These are phyloP conservation scores for Rhopalosiphum nymphaeae DNA, from an alignment of 2,888 invertebrate species.

Conservation along the genomic window DNA sequence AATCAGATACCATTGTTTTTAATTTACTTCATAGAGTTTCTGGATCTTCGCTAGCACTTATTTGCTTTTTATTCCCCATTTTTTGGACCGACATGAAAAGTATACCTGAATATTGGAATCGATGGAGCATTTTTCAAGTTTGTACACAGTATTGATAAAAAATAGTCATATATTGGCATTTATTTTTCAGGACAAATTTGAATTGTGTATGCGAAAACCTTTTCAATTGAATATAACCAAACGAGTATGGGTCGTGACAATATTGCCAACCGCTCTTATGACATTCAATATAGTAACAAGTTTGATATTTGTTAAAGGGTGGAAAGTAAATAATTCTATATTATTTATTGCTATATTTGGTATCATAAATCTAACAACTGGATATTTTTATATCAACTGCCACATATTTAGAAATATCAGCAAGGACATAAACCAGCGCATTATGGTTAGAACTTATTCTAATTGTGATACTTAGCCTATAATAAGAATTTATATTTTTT, in stretches of 20 bases:
- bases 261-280: slow-evolving; percentile 18
- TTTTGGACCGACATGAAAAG: slow-evolving; percentile 36
- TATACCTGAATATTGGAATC: slow-evolving; percentile 28
- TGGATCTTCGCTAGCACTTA: neutral
- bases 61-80: slow-evolving; percentile 19
- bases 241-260: neutral
- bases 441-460: slow-evolving; percentile 19
- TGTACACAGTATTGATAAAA: neutral
- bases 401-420: slow-evolving; percentile 26
- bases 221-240: slow-evolving; percentile 24
- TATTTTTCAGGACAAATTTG: slow-evolving; percentile 43
- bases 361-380: slow-evolving; percentile 5
- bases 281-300: slow-evolving; percentile 6
- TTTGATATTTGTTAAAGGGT: slow-evolving; percentile 12
- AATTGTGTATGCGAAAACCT: slow-evolving; percentile 32
- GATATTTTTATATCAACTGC: slow-evolving; percentile 42
- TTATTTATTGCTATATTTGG: slow-evolving; percentile 22
- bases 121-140: slow-evolving; percentile 33
- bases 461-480: neutral
- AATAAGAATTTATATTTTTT: neutral
- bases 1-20: neutral
- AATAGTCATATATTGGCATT: neutral
- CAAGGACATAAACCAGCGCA: slow-evolving; percentile 32
- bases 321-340: slow-evolving; percentile 21
- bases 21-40: neutral